These are phyloP conservation scores for Hemicrepidius hirtus DNA, from an alignment of 2,888 invertebrate genomes.

Conservation along the genomic window DNA sequence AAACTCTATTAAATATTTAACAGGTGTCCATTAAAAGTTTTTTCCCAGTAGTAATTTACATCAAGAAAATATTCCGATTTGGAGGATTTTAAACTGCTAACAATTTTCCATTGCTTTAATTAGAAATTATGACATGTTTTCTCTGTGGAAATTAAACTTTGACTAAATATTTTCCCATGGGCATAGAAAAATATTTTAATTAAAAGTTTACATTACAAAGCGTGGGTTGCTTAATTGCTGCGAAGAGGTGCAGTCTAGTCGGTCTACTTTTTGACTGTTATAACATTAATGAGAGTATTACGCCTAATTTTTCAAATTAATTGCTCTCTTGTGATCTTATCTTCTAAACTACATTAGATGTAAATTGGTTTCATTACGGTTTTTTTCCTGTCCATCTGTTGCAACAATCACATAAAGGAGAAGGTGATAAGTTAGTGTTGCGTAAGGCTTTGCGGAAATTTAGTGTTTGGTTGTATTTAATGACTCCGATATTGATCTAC, in stretches of 20 bases:
- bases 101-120: too few species aligned
- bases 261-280: slow-evolving; percentile 24
- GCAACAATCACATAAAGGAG: slow-evolving; percentile 2
- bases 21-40: too few species aligned
- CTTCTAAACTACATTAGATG: slow-evolving; percentile 28
- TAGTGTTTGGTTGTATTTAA: not conserved
- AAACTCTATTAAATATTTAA: too few species aligned
- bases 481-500: too few species aligned
- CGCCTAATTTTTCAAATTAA: slow-evolving; percentile 41
- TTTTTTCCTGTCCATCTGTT: slow-evolving; percentile 4
- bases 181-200: slow-evolving; percentile 24
- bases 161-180: not conserved
- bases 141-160: too few species aligned
- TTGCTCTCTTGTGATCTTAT: slow-evolving; percentile 41
- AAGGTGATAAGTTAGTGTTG: not conserved
- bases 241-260: slow-evolving; percentile 26
- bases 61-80: too few species aligned
- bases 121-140: too few species aligned
- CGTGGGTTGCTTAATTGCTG: slow-evolving; percentile 40
- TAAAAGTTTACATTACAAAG: slow-evolving; percentile 36
- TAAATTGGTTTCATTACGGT: slow-evolving; percentile 19
- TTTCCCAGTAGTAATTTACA: too few species aligned
- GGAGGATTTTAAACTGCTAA: too few species aligned
- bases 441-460: not conserved
- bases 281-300: slow-evolving; percentile 35